phyloP scores from a whole-genome alignment of 2,888 invertebrate genomes.

The Thyatira batis region DNA sequence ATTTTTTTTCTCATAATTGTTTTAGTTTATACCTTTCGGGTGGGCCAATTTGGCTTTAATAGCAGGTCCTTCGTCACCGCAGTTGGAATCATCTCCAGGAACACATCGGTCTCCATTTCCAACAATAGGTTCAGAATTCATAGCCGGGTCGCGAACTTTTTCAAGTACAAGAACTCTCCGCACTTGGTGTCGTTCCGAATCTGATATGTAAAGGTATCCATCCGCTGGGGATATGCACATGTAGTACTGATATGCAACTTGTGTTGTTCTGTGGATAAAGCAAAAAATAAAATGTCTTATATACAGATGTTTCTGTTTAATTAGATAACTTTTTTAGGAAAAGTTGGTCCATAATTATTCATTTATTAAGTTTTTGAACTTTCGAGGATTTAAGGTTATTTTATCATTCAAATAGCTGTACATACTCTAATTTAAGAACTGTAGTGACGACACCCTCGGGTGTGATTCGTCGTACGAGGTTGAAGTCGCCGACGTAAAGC shows the following conservation, averaged over 20 bases:
- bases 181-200: constrained; percentile 96
- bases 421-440: constrained; percentile 91
- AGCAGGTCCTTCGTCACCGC: constrained; percentile 97
- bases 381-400: neutral
- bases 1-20: constrained; percentile 7
- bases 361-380: neutral
- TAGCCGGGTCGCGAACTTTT: constrained; percentile 90
- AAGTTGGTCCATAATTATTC: neutral
- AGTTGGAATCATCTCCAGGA: constrained; percentile 95
- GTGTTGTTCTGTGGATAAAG: constrained; percentile 89
- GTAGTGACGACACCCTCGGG: constrained; percentile 95
- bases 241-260: constrained; percentile 98
- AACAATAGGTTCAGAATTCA: constrained; percentile 92
- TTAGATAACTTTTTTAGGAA: neutral
- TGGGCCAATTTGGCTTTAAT: constrained; percentile 95
- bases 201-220: constrained; percentile 97
- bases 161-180: constrained; percentile 89
- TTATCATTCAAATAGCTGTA: constrained; percentile 12
- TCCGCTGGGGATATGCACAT: constrained; percentile 98
- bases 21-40: constrained; percentile 98
- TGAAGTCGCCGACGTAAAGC: constrained; percentile 98
- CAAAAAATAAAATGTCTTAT: too few species aligned
- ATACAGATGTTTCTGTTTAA: too few species aligned
- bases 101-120: constrained; percentile 97
- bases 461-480: constrained; percentile 94